phyloP scores from a whole-genome alignment of 2,797 vertebrate species.

The Hydrolagus colliei region DNA sequence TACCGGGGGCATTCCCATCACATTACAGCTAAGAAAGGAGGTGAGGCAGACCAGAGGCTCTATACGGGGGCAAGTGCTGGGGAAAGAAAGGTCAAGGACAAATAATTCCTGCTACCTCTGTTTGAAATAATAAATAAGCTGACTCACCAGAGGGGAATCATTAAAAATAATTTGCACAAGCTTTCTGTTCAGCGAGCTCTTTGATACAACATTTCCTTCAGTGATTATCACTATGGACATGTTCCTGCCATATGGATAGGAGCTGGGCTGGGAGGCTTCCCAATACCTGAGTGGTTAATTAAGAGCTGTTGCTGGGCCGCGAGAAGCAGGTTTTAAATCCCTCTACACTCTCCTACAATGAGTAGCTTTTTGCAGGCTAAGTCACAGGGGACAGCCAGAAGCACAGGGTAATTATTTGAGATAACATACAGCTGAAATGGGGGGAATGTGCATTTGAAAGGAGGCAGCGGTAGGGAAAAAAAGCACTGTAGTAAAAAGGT shows the following conservation, averaged over 20 bases:
- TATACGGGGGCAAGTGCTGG: conserved; percentile 48
- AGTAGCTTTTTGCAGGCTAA: conserved; percentile 71
- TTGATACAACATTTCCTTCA: conserved; percentile 85
- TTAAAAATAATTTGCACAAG: conserved; percentile 95
- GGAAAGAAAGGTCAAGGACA: conserved; percentile 62
- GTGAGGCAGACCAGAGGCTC: conserved; percentile 54
- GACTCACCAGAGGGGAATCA: conserved; percentile 78
- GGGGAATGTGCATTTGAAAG: conserved; percentile 61
- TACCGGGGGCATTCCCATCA: conserved; percentile 45
- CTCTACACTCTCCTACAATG: conserved; percentile 73
- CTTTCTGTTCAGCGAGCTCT: conserved; percentile 74
- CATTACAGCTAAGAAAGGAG: conserved; percentile 41
- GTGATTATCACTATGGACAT: conserved; percentile 77
- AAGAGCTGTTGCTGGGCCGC: conserved; percentile 91
- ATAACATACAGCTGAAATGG: conserved; percentile 82
- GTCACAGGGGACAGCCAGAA: conserved; percentile 83
- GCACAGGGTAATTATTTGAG: conserved; percentile 95
- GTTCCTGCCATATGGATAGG: conserved; percentile 91
- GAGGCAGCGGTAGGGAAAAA: conserved; percentile 51
- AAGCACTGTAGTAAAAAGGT: conserved; percentile 82
- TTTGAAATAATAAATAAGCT: conserved; percentile 77
- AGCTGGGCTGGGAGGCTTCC: conserved; percentile 76
- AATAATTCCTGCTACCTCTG: conserved; percentile 49
- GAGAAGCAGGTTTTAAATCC: conserved; percentile 88
- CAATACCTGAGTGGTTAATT: conserved; percentile 99